Conservation (phyloP, 2,797 vertebrate genomes). For the Poecilia velifera region DNA sequence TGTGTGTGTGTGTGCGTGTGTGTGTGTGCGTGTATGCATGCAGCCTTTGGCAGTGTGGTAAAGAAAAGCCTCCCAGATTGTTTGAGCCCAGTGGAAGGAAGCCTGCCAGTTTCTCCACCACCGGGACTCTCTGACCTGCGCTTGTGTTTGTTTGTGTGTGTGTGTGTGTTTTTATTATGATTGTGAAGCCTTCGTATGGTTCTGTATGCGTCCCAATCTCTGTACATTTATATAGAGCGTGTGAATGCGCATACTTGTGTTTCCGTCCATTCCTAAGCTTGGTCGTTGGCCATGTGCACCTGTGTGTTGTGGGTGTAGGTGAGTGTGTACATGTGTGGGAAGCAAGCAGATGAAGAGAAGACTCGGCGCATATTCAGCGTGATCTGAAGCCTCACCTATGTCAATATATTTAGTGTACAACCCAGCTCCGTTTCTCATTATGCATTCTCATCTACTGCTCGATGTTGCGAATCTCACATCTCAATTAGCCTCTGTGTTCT, state of each 20-base stretch:
- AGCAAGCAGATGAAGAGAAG: conserved; percentile 65
- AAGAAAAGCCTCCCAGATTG: conserved; percentile 77
- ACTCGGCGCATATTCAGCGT: conserved; percentile 68
- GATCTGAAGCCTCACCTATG: conserved; percentile 71
- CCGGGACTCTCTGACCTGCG: conserved; percentile 74
- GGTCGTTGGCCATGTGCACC: conserved; percentile 22
- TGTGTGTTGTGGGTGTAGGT: conserved; percentile 34
- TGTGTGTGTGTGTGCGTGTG: conserved; percentile 32
- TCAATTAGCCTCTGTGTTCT: conserved; percentile 72
- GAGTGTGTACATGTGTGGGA: conserved; percentile 52
- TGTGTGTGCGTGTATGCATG: conserved; percentile 48
- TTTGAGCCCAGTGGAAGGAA: conserved; percentile 71
- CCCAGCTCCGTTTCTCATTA: conserved; percentile 70
- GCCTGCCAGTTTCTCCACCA: conserved; percentile 76
- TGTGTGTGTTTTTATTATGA: conserved; percentile 9
- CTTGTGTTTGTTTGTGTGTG: conserved; percentile 46
- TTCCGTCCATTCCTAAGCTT: conserved; percentile 18
- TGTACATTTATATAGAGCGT: conserved; percentile 26
- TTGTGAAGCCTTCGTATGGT: conserved; percentile 43
- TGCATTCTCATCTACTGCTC: conserved; percentile 62
- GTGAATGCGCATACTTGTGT: conserved; percentile 15
- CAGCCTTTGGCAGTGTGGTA: conserved; percentile 74
- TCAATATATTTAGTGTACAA: conserved; percentile 75
- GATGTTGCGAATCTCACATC: conserved; percentile 67
- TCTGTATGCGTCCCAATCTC: conserved; percentile 38